phyloP scores from a whole-genome alignment of 1,140 invertebrate species.

The Drosophila athabasca region DNA sequence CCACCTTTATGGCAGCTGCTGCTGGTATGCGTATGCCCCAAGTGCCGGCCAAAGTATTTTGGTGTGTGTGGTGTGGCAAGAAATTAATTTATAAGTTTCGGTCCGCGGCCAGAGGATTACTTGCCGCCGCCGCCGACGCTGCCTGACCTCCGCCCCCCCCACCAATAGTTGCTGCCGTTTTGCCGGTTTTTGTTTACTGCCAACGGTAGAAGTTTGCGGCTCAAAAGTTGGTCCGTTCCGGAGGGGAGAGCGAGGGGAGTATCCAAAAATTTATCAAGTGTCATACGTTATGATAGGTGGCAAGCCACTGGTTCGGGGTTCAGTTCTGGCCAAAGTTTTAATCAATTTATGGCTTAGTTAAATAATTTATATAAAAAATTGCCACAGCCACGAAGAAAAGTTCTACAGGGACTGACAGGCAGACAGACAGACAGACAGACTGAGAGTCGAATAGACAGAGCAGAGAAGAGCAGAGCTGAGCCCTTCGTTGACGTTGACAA shows the following conservation, averaged over 20 bases:
- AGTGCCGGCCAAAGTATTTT: constrained; percentile 63
- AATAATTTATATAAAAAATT: constrained; percentile 72
- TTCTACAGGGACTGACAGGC: constrained; percentile 5
- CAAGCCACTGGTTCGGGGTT: background rate
- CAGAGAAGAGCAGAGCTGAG: too few species aligned
- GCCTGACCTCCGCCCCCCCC: constrained; percentile 19
- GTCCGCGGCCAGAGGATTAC: constrained; percentile 35
- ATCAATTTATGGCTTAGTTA: constrained; percentile 61
- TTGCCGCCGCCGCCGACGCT: constrained; percentile 9
- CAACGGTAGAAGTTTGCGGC: constrained; percentile 42
- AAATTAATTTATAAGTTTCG: constrained; percentile 79
- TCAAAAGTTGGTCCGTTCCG: constrained; percentile 8
- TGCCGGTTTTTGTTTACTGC: constrained; percentile 39
- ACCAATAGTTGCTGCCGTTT: background rate
- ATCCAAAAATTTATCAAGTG: constrained; percentile 66
- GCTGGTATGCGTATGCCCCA: constrained; percentile 47
- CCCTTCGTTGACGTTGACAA: constrained; percentile 44
- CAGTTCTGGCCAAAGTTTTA: constrained; percentile 49
- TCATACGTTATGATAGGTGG: constrained; percentile 58
- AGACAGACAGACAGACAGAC: too few species aligned
- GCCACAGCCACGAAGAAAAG: constrained; percentile 24
- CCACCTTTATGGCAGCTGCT: constrained; percentile 55
- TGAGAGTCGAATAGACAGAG: too few species aligned
- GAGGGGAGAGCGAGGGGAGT: background rate
- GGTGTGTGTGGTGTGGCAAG: constrained; percentile 26